Conservation (phyloP, 2,888 invertebrate genomes). For the Drosophila mulleri region DNA sequence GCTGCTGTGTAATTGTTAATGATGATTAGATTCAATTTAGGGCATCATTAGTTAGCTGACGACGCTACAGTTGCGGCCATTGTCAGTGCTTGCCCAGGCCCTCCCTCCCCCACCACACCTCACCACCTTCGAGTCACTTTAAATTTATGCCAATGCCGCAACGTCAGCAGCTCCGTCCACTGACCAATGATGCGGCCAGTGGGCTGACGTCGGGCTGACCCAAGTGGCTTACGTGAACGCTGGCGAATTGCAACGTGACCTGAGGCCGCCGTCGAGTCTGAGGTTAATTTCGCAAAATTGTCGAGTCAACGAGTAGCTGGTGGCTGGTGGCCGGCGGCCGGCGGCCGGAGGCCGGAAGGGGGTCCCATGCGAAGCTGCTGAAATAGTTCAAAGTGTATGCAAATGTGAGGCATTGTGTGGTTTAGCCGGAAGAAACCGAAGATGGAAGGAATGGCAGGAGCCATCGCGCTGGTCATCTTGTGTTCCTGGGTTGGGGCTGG, state of each 20-base stretch:
- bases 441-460: conserved; percentile 16
- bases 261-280: conserved; percentile 76
- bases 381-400: conserved; percentile 75
- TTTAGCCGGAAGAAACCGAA: conserved; percentile 67
- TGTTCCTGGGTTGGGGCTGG: background rate
- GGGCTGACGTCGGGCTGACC: conserved; percentile 47
- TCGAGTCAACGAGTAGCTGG: conserved; percentile 75
- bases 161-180: conserved; percentile 47
- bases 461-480: conserved; percentile 68
- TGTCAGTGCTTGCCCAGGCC: conserved; percentile 45
- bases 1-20: conserved; percentile 84
- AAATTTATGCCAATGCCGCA: conserved; percentile 80
- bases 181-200: conserved; percentile 19
- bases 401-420: conserved; percentile 80
- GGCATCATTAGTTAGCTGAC: conserved; percentile 84
- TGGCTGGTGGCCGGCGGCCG: background rate
- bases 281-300: conserved; percentile 83
- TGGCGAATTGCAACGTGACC: conserved; percentile 81
- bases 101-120: conserved; percentile 25
- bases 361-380: conserved; percentile 33
- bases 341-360: background rate
- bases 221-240: conserved; percentile 71
- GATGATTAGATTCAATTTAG: conserved; percentile 85
- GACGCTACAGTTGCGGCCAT: conserved; percentile 49
- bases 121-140: conserved; percentile 45